These are phyloP conservation scores for Dermochelys coriacea DNA, from an alignment of 2,797 vertebrate genomes.

Conservation along the genomic window DNA sequence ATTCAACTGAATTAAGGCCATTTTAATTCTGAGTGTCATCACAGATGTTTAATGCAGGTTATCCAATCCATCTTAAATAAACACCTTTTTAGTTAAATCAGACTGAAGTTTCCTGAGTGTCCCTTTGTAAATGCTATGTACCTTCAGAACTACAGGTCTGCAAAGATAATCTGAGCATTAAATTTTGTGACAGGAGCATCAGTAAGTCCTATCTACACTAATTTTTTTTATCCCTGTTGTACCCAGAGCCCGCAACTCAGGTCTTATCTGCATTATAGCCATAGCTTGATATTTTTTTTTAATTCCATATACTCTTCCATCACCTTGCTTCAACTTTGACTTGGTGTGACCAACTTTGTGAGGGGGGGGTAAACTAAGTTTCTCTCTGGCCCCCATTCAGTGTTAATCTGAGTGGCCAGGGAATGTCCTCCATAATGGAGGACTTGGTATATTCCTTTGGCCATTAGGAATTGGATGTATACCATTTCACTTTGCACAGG, in stretches of 20 bases:
- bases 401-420: not conserved
- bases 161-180: not conserved
- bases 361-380: not conserved
- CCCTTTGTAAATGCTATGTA: not conserved
- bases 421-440: not conserved
- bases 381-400: not conserved
- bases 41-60: not conserved
- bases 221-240: not conserved
- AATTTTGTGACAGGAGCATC: not conserved
- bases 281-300: not conserved
- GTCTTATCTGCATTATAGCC: not conserved
- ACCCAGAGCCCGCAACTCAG: not conserved
- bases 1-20: not conserved
- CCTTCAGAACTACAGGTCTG: accelerated
- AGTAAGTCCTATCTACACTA: not conserved
- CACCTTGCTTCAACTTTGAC: not conserved
- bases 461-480: not conserved
- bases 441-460: not conserved
- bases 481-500: not conserved
- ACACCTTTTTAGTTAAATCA: no score
- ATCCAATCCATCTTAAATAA: no score
- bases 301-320: not conserved
- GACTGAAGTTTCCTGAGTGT: no score
- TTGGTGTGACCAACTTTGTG: not conserved
- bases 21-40: not conserved